Conservation (phyloP, 2,113 vertebrate species). For the Athene noctua region DNA sequence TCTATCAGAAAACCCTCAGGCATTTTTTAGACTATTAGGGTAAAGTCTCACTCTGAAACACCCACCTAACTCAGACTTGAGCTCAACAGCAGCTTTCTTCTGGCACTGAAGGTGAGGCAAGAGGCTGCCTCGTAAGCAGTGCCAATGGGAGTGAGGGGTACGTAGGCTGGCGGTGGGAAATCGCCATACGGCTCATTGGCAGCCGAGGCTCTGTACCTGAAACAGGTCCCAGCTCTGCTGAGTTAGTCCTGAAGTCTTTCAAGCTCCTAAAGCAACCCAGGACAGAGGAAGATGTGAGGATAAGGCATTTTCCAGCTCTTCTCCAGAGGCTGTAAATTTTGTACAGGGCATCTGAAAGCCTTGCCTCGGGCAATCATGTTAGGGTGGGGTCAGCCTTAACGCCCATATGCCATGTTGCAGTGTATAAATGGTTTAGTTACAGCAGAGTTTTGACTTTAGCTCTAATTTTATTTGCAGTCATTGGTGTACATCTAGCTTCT, state of each 20-base stretch:
- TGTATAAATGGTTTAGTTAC: background rate
- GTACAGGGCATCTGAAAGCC: background rate
- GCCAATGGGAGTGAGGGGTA: background rate
- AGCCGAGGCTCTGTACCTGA: background rate
- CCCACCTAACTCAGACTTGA: background rate
- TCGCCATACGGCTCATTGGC: background rate
- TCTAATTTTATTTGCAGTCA: background rate
- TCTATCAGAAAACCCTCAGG: background rate
- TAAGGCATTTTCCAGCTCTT: background rate
- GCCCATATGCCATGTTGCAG: background rate
- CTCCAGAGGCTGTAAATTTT: background rate
- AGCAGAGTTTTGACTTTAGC: background rate
- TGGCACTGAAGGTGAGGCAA: background rate
- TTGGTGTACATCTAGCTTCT: background rate
- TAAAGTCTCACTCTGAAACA: background rate
- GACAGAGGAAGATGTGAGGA: background rate
- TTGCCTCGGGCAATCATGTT: background rate
- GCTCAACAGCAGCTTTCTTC: background rate
- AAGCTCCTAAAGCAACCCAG: background rate
- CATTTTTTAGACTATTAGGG: background rate
- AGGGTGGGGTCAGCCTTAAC: background rate
- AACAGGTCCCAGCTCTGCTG: background rate
- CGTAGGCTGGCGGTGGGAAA: background rate
- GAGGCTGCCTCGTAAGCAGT: no score
- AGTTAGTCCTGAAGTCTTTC: background rate